These are phyloP conservation scores for Dasyornis broadbenti DNA, from an alignment of 2,113 vertebrate species.

Conservation along the genomic window DNA sequence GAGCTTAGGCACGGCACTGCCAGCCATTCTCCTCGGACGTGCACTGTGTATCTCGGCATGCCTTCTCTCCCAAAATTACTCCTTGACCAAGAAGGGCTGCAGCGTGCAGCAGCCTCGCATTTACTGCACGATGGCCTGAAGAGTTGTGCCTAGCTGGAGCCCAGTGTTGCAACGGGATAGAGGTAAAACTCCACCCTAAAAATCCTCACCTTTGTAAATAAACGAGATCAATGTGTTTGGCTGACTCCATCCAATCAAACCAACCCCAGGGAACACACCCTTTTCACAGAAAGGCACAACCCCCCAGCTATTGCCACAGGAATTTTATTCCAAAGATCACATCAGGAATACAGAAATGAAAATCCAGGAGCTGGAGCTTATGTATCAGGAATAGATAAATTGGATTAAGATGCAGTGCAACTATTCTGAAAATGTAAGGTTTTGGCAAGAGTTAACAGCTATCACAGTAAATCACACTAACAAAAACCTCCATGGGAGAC, in stretches of 20 bases:
- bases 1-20: constrained; percentile 83
- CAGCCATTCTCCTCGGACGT: constrained; percentile 94
- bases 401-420: neutral
- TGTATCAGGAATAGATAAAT: neutral
- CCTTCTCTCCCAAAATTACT: neutral
- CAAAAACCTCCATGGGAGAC: neutral
- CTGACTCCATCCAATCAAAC: neutral
- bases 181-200: neutral
- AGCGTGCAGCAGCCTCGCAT: neutral
- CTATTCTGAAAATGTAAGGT: neutral
- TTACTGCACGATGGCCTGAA: accelerated
- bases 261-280: constrained; percentile 7
- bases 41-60: constrained; percentile 92
- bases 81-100: neutral
- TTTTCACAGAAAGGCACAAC: neutral
- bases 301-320: neutral
- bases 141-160: neutral
- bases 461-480: neutral
- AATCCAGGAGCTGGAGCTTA: neutral
- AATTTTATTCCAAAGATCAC: neutral
- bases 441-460: neutral
- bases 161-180: neutral
- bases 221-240: neutral
- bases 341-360: neutral
- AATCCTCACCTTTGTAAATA: constrained; percentile 11